Percentiles rank a stretch among this genome's conserved stretches.
phyloP scores from a whole-genome alignment of 2,797 vertebrate genomes.

The Lagodon rhomboides region DNA sequence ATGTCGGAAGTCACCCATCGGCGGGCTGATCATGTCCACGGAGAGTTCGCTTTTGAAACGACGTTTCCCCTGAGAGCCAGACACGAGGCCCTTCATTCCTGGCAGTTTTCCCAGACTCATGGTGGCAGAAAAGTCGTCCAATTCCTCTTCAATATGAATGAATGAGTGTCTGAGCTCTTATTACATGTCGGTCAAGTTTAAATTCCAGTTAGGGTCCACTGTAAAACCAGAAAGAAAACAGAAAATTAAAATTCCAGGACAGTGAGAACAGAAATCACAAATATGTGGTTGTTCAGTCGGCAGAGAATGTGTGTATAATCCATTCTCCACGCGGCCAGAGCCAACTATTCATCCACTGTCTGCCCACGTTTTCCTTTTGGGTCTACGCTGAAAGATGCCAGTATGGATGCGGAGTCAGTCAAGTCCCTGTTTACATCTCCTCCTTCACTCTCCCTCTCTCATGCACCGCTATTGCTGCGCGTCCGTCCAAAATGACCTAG shows the following conservation, averaged over 20 bases:
- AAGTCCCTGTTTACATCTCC: conserved; percentile 13
- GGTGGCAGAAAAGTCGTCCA: conserved; percentile 34
- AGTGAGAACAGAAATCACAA: conserved; percentile 51
- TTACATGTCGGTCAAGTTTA: conserved; percentile 50
- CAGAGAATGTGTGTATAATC: conserved; percentile 71
- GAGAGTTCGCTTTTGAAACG: conserved; percentile 91
- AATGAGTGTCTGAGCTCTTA: conserved; percentile 8
- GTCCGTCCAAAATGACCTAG: conserved; percentile 33
- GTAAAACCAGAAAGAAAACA: conserved; percentile 49
- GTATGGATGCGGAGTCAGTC: conserved; percentile 23
- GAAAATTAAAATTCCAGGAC: conserved; percentile 24
- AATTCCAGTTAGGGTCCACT: conserved; percentile 54
- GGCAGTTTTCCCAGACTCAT: conserved; percentile 96
- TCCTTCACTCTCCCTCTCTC: not conserved
- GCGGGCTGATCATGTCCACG: conserved; percentile 95
- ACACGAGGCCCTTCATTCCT: conserved; percentile 90
- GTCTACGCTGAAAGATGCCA: conserved; percentile 34
- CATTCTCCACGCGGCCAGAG: conserved; percentile 62
- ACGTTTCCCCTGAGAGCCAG: conserved; percentile 90
- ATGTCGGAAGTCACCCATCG: conserved; percentile 95
- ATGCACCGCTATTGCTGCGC: conserved; percentile 6
- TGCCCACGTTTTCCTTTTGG: conserved; percentile 21
- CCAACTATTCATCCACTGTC: conserved; percentile 45
- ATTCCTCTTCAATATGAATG: conserved; percentile 45
- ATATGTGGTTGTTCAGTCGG: conserved; percentile 49